A percentile compares a stretch with the other conserved stretches of the same genome.
These are phyloP conservation scores for Chaetoderma sp. DNA, from an alignment of 2,888 invertebrate genomes.

Conservation along the genomic window DNA sequence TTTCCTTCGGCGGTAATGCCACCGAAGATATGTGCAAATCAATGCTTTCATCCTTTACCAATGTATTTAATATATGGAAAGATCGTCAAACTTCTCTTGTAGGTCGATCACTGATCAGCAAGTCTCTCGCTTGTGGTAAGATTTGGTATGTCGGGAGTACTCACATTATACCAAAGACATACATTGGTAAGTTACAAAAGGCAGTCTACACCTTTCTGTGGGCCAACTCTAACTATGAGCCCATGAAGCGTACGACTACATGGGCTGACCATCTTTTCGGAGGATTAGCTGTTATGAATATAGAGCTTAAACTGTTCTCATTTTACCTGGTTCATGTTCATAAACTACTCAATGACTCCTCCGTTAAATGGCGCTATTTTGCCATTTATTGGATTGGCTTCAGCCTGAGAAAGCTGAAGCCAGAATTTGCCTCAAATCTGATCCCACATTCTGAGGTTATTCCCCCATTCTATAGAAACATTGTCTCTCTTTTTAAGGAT, in stretches of 20 bases:
- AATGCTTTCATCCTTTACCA: background rate
- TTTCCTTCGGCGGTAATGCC: background rate
- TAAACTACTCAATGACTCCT: constrained; percentile 4
- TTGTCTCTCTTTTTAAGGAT: background rate
- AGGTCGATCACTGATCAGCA: constrained; percentile 2
- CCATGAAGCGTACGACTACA: background rate
- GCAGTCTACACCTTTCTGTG: background rate
- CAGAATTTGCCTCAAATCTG: constrained; percentile 4
- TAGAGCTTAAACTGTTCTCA: constrained; percentile 1
- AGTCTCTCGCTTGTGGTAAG: constrained; percentile 6
- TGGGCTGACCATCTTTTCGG: background rate
- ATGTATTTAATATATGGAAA: constrained; percentile 1
- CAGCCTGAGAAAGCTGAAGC: constrained; percentile 3
- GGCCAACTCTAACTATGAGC: background rate
- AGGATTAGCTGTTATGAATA: constrained; percentile 9
- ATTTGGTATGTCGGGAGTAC: constrained; percentile 1
- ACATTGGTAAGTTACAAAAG: background rate
- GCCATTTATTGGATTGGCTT: constrained; percentile 31
- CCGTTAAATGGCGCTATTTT: constrained; percentile 25
- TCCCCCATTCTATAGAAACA: constrained; percentile 15
- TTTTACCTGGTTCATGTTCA: constrained; percentile 10
- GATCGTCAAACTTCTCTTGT: background rate
- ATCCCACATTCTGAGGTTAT: constrained; percentile 24
- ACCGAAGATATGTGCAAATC: background rate
- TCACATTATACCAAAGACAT: background rate